Evolutionary conservation across 2,888 invertebrate genomes (phyloP), one percentile per base, ranked within the genome.

Genomic region (Tetrapedia diversipes): DNA sequence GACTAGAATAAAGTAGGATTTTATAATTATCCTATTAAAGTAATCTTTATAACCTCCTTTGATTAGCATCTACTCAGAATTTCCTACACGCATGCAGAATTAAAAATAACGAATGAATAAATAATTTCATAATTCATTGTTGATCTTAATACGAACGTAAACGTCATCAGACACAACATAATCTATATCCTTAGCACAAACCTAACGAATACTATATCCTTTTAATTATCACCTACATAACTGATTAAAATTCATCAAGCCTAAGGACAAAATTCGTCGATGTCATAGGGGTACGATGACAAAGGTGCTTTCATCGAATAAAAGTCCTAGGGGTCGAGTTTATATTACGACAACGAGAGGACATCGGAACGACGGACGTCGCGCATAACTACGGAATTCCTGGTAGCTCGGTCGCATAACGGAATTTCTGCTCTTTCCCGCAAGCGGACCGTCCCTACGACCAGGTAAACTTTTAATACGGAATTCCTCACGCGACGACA

Each of bases 401-500:
- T 83, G 73, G 67, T 73, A 54, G 68, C 77, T 39, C 56, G 66
- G 53, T 67, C 75, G 74, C 76, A 70, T 74, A 74, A 68, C 80
- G 80, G 85, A 84, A 84, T 84, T 84, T 77, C 81, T 37, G 54
- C 54, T 76, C 74, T 81, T 77, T 57, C 74, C 77, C 81, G 71
- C 75, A 76, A 77, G 61, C 66, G 54, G 67, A 37, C 54, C 39
- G 51, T 54, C 72, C 54, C 49, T 47, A 56, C 57, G 65, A 51
- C 67, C 69, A 59, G 68, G 73, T 84, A 81, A 84, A 84, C 85
- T 84, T 84, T 84, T 84, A 84, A 84, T 84, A 83, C 81, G 66
- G 72, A 84, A 84, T 84, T 84, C 84, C 84, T 81, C 75, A 73
- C 81, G 74, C 85, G 84, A 73, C 73, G 71, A 49, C 51, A 45